Conservation (phyloP, 2,797 vertebrate genomes). For the Falco columbarius region DNA sequence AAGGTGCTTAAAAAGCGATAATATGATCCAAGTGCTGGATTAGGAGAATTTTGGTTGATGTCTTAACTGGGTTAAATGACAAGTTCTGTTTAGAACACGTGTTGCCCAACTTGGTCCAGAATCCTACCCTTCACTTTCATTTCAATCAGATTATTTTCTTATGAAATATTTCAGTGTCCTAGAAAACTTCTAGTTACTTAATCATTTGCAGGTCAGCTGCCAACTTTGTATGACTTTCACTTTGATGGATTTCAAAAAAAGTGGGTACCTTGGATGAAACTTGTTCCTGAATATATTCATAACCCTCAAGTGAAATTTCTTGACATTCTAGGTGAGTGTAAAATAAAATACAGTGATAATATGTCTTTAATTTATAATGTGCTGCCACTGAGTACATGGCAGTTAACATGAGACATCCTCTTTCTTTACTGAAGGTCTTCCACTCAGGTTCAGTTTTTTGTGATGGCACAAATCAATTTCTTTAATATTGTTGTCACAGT, state of each 20-base stretch:
- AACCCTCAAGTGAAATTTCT: constrained; percentile 83
- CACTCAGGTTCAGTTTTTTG: neutral
- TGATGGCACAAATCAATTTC: neutral
- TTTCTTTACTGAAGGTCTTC: neutral
- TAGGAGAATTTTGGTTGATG: neutral
- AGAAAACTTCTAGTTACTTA: neutral
- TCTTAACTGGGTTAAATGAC: neutral
- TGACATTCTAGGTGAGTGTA: constrained; percentile 89
- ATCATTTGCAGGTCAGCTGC: constrained; percentile 83
- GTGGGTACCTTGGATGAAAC: constrained; percentile 90
- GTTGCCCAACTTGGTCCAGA: neutral
- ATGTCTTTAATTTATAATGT: neutral
- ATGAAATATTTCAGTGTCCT: neutral
- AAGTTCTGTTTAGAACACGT: neutral
- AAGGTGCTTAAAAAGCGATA: neutral
- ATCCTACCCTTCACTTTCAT: neutral
- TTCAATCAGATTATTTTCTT: neutral
- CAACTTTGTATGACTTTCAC: constrained; percentile 93
- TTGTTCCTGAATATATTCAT: constrained; percentile 89
- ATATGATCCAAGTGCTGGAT: neutral
- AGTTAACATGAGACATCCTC: neutral
- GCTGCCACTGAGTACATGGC: neutral
- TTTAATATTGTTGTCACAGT: neutral
- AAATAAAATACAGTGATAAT: neutral
- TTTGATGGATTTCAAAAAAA: constrained; percentile 81